A percentile compares a stretch with the other conserved stretches of the same genome.
These are phyloP conservation scores for Polydrusus pterygomalis DNA, from an alignment of 2,888 invertebrate genomes.

Conservation along the genomic window DNA sequence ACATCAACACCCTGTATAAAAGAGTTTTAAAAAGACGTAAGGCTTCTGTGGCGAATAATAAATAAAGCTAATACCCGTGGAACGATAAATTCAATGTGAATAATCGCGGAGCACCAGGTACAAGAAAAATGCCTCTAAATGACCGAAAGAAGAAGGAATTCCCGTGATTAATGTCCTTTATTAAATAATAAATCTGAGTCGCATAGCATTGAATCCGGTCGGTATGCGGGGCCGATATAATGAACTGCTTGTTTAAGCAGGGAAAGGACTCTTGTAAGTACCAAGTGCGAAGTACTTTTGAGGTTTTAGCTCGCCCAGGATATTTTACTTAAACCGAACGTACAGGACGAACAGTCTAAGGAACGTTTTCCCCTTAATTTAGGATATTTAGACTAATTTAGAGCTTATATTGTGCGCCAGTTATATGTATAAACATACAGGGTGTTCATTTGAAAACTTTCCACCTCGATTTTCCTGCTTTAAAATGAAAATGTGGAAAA, in stretches of 20 bases:
- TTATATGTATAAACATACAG: too few relatives aligned
- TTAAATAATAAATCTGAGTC: constrained; percentile 53
- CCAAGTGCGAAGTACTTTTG: constrained; percentile 11
- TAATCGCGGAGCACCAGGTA: constrained; percentile 43
- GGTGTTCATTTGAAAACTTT: too few relatives aligned
- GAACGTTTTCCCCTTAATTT: too few relatives aligned
- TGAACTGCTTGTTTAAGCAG: constrained; percentile 26
- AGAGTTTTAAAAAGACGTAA: constrained; percentile 45
- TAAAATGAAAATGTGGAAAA: too few relatives aligned
- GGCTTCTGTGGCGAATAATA: constrained; percentile 47
- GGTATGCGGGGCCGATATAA: constrained; percentile 39
- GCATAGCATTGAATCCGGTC: constrained; percentile 23
- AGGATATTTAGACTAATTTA: too few relatives aligned
- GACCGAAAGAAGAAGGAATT: constrained; percentile 52
- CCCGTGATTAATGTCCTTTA: constrained; percentile 52
- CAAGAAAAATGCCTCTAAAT: constrained; percentile 49
- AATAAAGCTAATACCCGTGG: constrained; percentile 50
- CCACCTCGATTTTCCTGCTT: too few relatives aligned
- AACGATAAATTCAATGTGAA: constrained; percentile 48
- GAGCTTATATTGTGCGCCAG: too few relatives aligned
- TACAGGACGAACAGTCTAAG: neutral
- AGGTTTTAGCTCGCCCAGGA: neutral
- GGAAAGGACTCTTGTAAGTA: constrained; percentile 14
- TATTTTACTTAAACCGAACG: neutral
- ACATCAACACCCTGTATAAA: constrained; percentile 17